These are phyloP conservation scores for Cotesia typhae DNA, from an alignment of 1,140 invertebrate species.

Conservation along the genomic window DNA sequence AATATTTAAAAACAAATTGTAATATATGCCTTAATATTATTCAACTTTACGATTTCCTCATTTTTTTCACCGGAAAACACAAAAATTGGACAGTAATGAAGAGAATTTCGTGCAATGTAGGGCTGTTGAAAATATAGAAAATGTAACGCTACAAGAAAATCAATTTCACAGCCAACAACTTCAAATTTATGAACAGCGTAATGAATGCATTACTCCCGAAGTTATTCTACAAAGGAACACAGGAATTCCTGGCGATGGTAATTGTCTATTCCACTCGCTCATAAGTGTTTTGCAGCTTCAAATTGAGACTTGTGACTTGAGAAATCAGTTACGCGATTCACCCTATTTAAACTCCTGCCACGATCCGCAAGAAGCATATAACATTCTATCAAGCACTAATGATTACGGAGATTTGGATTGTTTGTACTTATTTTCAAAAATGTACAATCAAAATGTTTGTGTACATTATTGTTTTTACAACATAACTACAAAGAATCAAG, in stretches of 20 bases:
- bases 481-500: not conserved
- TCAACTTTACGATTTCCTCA: no score
- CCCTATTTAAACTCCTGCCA: not conserved
- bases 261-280: not conserved
- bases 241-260: not conserved
- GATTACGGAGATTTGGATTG: not conserved
- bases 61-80: no score
- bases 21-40: no score
- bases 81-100: not conserved
- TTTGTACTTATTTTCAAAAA: not conserved
- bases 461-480: slow-evolving; percentile 3
- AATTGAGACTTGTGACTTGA: slow-evolving; percentile 1
- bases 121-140: slow-evolving; percentile 3
- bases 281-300: not conserved
- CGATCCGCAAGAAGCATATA: not conserved
- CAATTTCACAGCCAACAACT: not conserved
- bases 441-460: slow-evolving; percentile 3
- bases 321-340: not conserved
- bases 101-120: not conserved
- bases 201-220: not conserved
- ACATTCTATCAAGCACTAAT: not conserved
- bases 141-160: not conserved
- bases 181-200: not conserved
- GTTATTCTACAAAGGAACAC: not conserved
- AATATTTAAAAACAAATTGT: no score